Base-by-base conservation (phyloP, 2,888 invertebrate species). In the Glomeris marginata region DNA sequence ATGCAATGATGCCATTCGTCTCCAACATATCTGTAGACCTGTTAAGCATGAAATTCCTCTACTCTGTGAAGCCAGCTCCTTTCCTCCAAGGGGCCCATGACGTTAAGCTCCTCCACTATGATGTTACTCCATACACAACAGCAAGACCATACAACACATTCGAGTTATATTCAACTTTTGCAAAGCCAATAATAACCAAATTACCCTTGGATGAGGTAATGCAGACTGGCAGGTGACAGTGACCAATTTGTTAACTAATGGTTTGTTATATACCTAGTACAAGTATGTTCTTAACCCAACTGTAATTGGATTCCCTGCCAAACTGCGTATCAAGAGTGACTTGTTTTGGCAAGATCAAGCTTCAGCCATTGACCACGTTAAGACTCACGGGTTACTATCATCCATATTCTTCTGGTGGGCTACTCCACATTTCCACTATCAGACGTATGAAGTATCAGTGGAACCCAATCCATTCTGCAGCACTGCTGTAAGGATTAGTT, bases 331-430 rank as follows among this genome's bases (percentile, higher is more conserved):
- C 13, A 50, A 46, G 41, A 34, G 45, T 28, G 50, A 46, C n/a
- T 18, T 28, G 4, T 45, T 46, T 35, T 50, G 46, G 45, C 50
- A 50, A 50, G 46, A 50, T n/a, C 15, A 33, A 46, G 46, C 45
- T 16, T 50, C 50, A 13, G 20, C 45, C 33, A 21, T 38, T 20
- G 41, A 34, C 28, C 38, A 46, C 15, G 2, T 46, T 13, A 13
- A 45, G 11, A 41, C 40, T 18, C 45, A 46, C 41, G 37, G 21
- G 16, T 28, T 11, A 13, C 16, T 49, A 21, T 49, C 49, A n/a
- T 33, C 34, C 6, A 2, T 28, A 10, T 45, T 18, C 6, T 34
- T 33, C 5, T 46, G 38, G n/a, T 50, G 34, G 33, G 34, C 46
- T 21, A 38, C 50, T 11, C 45, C 45, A 5, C 22, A 50, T 20